phyloP scores from a whole-genome alignment of 2,113 vertebrate species.

The Ictalurus punctatus region DNA sequence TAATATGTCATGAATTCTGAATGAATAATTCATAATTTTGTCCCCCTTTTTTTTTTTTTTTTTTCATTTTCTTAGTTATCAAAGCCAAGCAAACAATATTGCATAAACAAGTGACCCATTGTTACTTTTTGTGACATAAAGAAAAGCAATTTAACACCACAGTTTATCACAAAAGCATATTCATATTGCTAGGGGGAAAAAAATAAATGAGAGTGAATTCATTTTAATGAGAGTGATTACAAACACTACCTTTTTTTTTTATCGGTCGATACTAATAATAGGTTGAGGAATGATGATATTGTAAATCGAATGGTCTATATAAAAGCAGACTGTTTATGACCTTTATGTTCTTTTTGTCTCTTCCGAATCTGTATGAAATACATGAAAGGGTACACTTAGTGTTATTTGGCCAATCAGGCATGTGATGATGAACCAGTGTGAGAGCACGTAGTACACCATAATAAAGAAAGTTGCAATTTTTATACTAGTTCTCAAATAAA shows the following conservation, averaged over 20 bases:
- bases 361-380: neutral
- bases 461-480: neutral
- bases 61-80: too few species aligned
- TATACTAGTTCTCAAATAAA: neutral
- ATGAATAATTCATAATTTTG: too few species aligned
- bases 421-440: neutral
- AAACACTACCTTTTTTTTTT: neutral
- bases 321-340: neutral
- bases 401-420: too few species aligned
- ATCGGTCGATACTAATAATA: neutral
- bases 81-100: neutral
- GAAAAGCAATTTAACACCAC: too few species aligned
- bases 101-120: neutral
- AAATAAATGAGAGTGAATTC: too few species aligned
- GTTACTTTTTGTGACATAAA: neutral
- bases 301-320: neutral
- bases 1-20: too few species aligned
- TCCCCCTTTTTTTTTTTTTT: too few species aligned
- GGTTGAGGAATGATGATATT: neutral
- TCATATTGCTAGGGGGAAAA: too few species aligned
- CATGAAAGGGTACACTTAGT: neutral
- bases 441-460: neutral
- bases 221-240: neutral
- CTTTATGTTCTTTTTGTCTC: neutral
- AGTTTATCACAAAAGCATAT: too few species aligned